A percentile compares a stretch with the other conserved stretches of the same genome.
Evolutionary conservation across 2,113 vertebrate species (phyloP).

Genomic region (Plotosus lineatus): DNA sequence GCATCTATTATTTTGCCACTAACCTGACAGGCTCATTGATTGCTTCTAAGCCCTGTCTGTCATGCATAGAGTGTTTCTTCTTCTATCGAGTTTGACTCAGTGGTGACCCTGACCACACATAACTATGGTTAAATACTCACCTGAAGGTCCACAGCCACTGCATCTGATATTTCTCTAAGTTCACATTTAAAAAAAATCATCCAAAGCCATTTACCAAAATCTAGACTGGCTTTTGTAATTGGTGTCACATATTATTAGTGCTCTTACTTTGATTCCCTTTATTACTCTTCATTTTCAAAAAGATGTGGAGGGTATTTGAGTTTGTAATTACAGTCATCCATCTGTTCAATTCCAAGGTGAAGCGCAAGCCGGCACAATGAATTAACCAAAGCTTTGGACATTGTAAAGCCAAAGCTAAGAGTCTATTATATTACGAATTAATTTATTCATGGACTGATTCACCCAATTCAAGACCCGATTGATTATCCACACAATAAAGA

Average conservation of each 20-base stretch:
- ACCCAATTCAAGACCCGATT: no score
- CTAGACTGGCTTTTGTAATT: slow-evolving; percentile 15
- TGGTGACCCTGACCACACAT: background rate
- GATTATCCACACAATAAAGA: no score
- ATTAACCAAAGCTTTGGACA: slow-evolving; percentile 34
- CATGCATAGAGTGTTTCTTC: background rate
- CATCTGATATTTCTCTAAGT: background rate
- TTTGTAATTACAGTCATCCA: slow-evolving; percentile 55
- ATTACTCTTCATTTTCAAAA: slow-evolving; percentile 43
- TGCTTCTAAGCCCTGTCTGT: background rate
- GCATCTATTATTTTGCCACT: slow-evolving; percentile 1
- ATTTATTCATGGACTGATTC: background rate
- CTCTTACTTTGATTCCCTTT: slow-evolving; percentile 29
- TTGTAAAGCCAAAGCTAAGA: slow-evolving; percentile 26
- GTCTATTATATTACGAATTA: slow-evolving; percentile 23
- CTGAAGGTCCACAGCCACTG: background rate
- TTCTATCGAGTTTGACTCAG: background rate
- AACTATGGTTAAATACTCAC: background rate
- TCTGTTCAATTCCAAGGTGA: slow-evolving; percentile 53
- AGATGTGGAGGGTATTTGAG: slow-evolving; percentile 31
- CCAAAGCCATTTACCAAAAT: background rate
- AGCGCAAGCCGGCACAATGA: slow-evolving; percentile 50
- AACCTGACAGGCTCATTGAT: background rate
- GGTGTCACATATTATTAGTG: slow-evolving; percentile 16
- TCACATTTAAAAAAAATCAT: slow-evolving; percentile 12